These are phyloP conservation scores for Hypolimnas misippus DNA, from an alignment of 2,888 invertebrate genomes.

Conservation along the genomic window DNA sequence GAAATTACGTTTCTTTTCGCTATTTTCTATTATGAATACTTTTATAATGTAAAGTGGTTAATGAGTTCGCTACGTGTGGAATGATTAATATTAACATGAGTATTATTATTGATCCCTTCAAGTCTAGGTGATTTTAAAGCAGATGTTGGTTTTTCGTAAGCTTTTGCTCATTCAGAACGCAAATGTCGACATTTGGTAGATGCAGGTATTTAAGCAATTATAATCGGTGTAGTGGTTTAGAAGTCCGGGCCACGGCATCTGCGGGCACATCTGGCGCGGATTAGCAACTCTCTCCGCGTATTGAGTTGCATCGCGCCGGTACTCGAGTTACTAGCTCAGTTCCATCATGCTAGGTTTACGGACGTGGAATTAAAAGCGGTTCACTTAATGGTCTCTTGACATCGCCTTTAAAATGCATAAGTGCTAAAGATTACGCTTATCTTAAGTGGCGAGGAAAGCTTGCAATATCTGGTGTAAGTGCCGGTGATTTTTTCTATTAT, in stretches of 20 bases:
- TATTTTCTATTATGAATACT: slow-evolving; percentile 39
- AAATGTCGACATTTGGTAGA: slow-evolving; percentile 69
- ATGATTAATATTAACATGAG: slow-evolving; percentile 25
- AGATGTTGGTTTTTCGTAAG: slow-evolving; percentile 4
- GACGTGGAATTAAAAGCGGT: slow-evolving; percentile 45
- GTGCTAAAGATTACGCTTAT: slow-evolving; percentile 53
- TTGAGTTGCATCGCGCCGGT: slow-evolving; percentile 64
- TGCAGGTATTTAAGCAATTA: slow-evolving; percentile 66
- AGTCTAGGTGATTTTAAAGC: slow-evolving; percentile 4
- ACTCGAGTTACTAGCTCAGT: slow-evolving; percentile 59
- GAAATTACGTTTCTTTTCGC: slow-evolving; percentile 61
- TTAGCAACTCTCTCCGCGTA: slow-evolving; percentile 62
- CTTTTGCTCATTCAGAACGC: slow-evolving; percentile 21
- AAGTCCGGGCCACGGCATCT: slow-evolving; percentile 69
- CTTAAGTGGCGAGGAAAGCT: slow-evolving; percentile 51
- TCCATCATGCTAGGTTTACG: slow-evolving; percentile 62
- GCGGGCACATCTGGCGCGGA: slow-evolving; percentile 68
- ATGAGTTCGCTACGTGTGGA: slow-evolving; percentile 17
- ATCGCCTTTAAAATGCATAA: slow-evolving; percentile 51
- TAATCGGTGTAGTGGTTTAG: slow-evolving; percentile 80
- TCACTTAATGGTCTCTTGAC: slow-evolving; percentile 51
- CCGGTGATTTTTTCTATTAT: slow-evolving; percentile 42
- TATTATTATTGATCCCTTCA: not conserved
- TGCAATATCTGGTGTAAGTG: slow-evolving; percentile 44
- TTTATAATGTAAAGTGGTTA: slow-evolving; percentile 34